Base-by-base conservation (phyloP, 1,140 invertebrate species). In the Cepaea nemoralis region DNA sequence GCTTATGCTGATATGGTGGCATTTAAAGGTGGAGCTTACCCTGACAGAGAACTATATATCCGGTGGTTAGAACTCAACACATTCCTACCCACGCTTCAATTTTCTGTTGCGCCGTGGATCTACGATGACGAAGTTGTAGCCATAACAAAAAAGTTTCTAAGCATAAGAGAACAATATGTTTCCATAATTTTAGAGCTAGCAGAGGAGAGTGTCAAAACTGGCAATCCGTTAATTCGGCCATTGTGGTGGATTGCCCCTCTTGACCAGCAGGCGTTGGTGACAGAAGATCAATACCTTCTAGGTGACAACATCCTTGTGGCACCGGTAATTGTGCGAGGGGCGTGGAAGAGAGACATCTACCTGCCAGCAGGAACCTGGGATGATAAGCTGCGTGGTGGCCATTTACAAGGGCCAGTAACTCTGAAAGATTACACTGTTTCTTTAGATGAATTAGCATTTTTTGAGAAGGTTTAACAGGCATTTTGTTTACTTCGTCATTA, bases 191-290 rank as follows among this genome's bases (percentile, higher is more conserved):
- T 77, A n/a, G 19, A 94, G 95, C 83, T 97, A 96, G 92, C 96
- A 95, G 31, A 93, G 94, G 87, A 91, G 93, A 74, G 91, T 92
- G 66, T 94, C 96, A 27, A 94, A 94, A 67, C 82, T 77, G 85
- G 87, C 75, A 76, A 55, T 14, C 90, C 90, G 35, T 90, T 91
- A 31, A 95, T 98, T 40, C 92, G 97, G 0, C 97, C 97, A 0
- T 91, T 98, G 27, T 98, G 97, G 96, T 96, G 97, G 95, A 92
- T 96, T 45, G 95, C 96, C 81, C 95, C 96, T 0, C 93, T 94
- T 0, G 96, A 98, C 91, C 91, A 93, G 0, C 94, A 94, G 0
- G 95, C 96, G 74, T 94, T 95, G 42, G 93, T 93, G 0, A 95
- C 97, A 1, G 94, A 94, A 63, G 96, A 97, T 87, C 95, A 97